phyloP scores from a whole-genome alignment of 1,140 invertebrate genomes.

The Cotesia typhae region DNA sequence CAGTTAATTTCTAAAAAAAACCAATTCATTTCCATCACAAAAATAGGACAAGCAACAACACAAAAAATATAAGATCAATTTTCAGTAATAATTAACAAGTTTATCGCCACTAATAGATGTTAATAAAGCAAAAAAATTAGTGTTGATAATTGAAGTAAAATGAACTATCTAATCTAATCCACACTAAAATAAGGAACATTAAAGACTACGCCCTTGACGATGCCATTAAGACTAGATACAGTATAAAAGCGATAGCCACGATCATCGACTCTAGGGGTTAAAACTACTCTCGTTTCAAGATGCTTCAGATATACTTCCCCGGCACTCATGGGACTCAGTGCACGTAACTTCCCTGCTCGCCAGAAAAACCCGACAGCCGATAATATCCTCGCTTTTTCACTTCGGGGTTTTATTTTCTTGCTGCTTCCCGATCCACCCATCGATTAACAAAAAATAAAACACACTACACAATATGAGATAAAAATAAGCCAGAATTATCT shows the following conservation, averaged over 20 bases:
- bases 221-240: constrained; percentile 18
- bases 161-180: too few species aligned
- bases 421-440: constrained; percentile 22
- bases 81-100: too few species aligned
- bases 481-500: constrained; percentile 14
- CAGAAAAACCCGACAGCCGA: constrained; percentile 21
- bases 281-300: constrained; percentile 15
- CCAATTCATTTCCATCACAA: too few species aligned
- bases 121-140: too few species aligned
- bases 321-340: constrained; percentile 22
- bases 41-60: too few species aligned
- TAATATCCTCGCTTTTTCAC: not conserved
- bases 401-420: not conserved
- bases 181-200: constrained; percentile 1
- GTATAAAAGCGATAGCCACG: constrained; percentile 11
- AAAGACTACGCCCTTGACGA: constrained; percentile 13
- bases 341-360: constrained; percentile 15
- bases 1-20: too few species aligned
- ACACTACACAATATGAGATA: not conserved
- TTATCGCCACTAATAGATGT: too few species aligned
- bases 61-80: too few species aligned
- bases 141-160: not conserved
- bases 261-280: constrained; percentile 16
- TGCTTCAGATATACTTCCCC: not conserved
- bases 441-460: constrained; percentile 12